Conservation (phyloP, 2,888 invertebrate species). For the Podabrus alpinus region DNA sequence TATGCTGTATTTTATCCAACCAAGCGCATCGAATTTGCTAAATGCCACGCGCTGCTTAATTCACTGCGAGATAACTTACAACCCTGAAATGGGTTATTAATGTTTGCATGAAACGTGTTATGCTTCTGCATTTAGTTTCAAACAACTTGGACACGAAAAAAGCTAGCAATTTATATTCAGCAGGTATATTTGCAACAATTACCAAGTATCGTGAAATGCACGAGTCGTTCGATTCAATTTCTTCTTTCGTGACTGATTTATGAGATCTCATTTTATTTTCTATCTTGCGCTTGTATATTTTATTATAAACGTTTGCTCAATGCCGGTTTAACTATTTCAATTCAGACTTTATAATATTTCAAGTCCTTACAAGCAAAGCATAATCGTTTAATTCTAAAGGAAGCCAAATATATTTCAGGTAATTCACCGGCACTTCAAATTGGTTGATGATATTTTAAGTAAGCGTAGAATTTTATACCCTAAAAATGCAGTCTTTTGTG, state of each 20-base stretch:
- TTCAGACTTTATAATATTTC: background rate
- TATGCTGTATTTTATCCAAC: background rate
- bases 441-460: too few relatives aligned
- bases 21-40: conserved; percentile 5
- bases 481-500: too few relatives aligned
- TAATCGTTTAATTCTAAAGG: background rate
- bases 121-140: background rate
- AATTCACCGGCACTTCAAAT: too few relatives aligned
- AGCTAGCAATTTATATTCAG: background rate
- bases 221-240: background rate
- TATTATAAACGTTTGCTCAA: background rate
- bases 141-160: background rate
- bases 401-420: too few relatives aligned
- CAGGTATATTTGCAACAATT: background rate
- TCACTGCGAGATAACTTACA: conserved; percentile 11
- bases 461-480: too few relatives aligned
- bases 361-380: background rate
- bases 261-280: background rate
- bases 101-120: conserved; percentile 10
- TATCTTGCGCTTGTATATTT: background rate
- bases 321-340: background rate
- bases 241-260: background rate
- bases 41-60: conserved; percentile 11
- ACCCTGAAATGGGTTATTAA: conserved; percentile 5
- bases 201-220: background rate